Base-by-base conservation (phyloP, 2,888 invertebrate genomes). In the Trichopria drosophilae region DNA sequence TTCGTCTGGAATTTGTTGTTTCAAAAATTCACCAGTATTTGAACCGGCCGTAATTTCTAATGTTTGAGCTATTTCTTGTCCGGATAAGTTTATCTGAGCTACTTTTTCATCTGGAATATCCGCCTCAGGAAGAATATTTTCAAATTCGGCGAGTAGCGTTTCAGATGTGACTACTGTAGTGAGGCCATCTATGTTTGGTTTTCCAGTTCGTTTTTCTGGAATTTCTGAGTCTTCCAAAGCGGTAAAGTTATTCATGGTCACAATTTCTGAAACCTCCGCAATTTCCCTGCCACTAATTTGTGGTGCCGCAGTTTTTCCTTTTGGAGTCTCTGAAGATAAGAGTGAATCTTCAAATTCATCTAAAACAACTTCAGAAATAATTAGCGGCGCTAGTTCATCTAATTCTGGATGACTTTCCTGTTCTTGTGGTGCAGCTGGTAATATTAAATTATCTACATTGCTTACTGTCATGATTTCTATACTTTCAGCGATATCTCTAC, bases 401-500 rank as follows among this genome's bases (percentile, higher is more conserved):
- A 64, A 16, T 45, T 62, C 57, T 41, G 56, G 44, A 23, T 47
- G 51, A 9, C 67, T 64, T 19, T 62, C 68, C 16, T 68, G 65
- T 42, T 36, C 37, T 13, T 46, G 57, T 6, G 66, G 64, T 12
- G 40, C 53, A 12, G 47, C 46, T 1, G 35, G 35, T 36, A 64
- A 60, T 3, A 56, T 28, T 1, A 73, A 48, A 2, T 66, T 61
- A 23, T 61, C 59, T 4, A 65, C 59, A 39, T 54, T 65, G 4
- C 59, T 52, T 51, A 71, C 57, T 4, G 68, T 59, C 20, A 67
- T 46, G 3, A 71, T 56, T 60, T 74, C 73, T 13, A 62, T 67
- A 12, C 65, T 71, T 52, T 76, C 59, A n/a, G 76, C 76, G 6
- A 74, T 66, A 53, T 73, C 72, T 52, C 71, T 64, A 6, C 67